These are phyloP conservation scores for Helleia helle DNA, from an alignment of 2,888 invertebrate species.

Conservation along the genomic window DNA sequence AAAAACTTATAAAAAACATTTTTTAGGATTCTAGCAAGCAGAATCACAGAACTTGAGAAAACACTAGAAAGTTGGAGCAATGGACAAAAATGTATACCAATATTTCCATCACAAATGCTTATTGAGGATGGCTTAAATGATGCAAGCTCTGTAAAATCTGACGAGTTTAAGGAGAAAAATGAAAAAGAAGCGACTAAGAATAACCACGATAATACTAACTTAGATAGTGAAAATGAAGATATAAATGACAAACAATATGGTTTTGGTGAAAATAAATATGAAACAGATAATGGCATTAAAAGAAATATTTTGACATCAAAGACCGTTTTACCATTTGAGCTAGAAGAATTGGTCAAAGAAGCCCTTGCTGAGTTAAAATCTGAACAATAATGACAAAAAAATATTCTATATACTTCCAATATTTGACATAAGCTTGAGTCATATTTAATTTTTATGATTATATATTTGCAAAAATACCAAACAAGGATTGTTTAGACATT, in stretches of 20 bases:
- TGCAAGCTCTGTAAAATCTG: constrained; percentile 38
- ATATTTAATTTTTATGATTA: too few species aligned
- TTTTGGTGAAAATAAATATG: constrained; percentile 22
- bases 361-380: constrained; percentile 81
- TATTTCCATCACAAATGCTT: constrained; percentile 78
- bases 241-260: constrained; percentile 30
- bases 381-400: constrained; percentile 56
- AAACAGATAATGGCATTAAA: constrained; percentile 26
- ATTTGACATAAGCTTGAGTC: too few species aligned
- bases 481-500: too few species aligned
- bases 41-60: constrained; percentile 88
- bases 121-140: constrained; percentile 71
- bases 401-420: too few species aligned
- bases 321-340: constrained; percentile 72
- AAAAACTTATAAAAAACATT: too few species aligned
- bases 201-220: constrained; percentile 33
- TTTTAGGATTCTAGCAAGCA: constrained; percentile 83
- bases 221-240: constrained; percentile 51
- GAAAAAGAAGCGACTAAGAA: constrained; percentile 25
- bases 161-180: constrained; percentile 38
- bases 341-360: constrained; percentile 76
- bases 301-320: constrained; percentile 40
- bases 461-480: too few species aligned
- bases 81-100: constrained; percentile 59
- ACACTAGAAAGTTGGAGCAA: constrained; percentile 78